phyloP scores from a whole-genome alignment of 2,888 invertebrate genomes.

The Apotomis turbidana region DNA sequence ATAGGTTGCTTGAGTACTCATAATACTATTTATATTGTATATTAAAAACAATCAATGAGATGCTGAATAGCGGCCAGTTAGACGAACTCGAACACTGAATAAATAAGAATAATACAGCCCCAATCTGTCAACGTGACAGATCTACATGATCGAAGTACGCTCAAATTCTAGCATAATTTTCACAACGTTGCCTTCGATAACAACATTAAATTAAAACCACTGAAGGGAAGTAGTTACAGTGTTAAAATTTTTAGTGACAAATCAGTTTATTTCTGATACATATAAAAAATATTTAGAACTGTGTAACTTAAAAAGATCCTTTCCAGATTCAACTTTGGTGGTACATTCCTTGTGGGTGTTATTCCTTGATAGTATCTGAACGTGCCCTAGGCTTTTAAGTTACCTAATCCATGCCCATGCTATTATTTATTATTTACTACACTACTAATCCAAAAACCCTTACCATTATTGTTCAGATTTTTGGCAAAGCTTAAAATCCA shows the following conservation, averaged over 20 bases:
- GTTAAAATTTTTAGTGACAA: too few relatives aligned
- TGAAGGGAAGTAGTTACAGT: too few relatives aligned
- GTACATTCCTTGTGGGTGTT: too few relatives aligned
- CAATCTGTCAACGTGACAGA: not conserved
- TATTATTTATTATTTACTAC: not conserved
- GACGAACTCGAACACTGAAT: too few relatives aligned
- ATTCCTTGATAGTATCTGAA: not conserved
- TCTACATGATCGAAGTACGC: not conserved
- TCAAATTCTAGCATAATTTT: not conserved
- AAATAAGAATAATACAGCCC: not conserved
- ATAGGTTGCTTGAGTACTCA: too few relatives aligned
- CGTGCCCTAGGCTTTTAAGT: not conserved
- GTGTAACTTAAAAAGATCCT: too few relatives aligned
- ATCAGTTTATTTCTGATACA: too few relatives aligned
- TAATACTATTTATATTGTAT: too few relatives aligned
- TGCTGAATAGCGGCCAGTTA: too few relatives aligned
- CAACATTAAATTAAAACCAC: not conserved
- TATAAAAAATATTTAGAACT: too few relatives aligned
- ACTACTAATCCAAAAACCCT: not conserved
- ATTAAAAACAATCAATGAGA: too few relatives aligned
- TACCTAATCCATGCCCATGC: conserved; percentile 10
- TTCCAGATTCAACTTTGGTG: too few relatives aligned
- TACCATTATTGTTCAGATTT: not conserved
- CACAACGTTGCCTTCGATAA: not conserved
- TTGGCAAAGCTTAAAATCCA: not conserved